Percentiles rank a stretch among this genome's conserved stretches.
phyloP scores from a whole-genome alignment of 1,140 invertebrate genomes.

The Teleopsis dalmanni region DNA sequence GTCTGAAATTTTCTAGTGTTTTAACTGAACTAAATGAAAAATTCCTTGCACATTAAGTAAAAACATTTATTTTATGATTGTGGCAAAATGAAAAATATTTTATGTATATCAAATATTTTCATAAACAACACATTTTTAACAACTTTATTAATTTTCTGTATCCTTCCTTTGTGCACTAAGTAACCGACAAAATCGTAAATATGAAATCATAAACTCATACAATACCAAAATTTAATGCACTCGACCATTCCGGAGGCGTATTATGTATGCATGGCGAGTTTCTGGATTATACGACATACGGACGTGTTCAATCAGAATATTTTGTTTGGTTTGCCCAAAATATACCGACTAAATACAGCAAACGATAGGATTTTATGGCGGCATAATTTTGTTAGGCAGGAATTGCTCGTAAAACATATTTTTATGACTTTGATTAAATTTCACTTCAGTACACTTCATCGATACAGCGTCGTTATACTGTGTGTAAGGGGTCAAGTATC shows the following conservation, averaged over 20 bases:
- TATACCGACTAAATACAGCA: no score
- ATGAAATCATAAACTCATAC: slow-evolving; percentile 1
- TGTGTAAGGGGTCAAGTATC: no score
- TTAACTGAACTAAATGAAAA: no score
- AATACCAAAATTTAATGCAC: neutral
- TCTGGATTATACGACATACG: slow-evolving; percentile 6
- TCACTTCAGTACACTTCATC: no score
- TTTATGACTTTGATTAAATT: slow-evolving; percentile 10
- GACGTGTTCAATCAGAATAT: slow-evolving; percentile 9
- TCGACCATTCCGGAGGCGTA: neutral
- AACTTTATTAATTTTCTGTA: neutral
- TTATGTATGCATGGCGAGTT: slow-evolving; percentile 4
- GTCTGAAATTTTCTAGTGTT: no score
- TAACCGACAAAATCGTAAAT: neutral
- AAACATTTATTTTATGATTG: slow-evolving; percentile 2
- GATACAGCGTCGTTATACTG: no score
- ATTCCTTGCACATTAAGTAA: neutral
- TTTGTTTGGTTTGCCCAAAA: neutral
- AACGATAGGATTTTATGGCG: no score
- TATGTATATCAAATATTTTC: neutral
- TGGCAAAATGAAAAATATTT: neutral
- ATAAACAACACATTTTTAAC: neutral
- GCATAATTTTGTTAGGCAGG: no score
- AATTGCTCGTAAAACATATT: slow-evolving; percentile 1
- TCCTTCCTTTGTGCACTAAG: neutral